These are phyloP conservation scores for Perizoma flavofasciatum DNA, from an alignment of 2,888 invertebrate species.

Conservation along the genomic window DNA sequence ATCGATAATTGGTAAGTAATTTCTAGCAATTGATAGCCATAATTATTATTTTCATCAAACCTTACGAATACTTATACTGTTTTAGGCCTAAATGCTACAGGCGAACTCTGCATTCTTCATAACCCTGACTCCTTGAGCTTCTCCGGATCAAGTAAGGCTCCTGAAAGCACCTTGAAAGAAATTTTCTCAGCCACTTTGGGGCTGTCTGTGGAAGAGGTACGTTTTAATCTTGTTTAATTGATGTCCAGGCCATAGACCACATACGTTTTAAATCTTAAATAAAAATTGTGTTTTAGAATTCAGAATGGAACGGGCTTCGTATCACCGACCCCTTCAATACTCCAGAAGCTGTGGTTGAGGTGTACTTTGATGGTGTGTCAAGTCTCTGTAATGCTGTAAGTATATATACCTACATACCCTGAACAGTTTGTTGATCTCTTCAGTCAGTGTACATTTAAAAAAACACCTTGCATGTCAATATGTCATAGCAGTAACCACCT, in stretches of 20 bases:
- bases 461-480: too few species aligned
- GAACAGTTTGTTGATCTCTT: too few species aligned
- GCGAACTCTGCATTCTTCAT: slow-evolving; percentile 88
- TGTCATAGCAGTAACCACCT: too few species aligned
- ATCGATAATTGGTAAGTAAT: slow-evolving; percentile 68
- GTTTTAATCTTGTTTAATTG: neutral
- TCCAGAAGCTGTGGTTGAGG: slow-evolving; percentile 88
- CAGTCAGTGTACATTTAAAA: too few species aligned
- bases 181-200: slow-evolving; percentile 89
- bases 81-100: slow-evolving; percentile 81
- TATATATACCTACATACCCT: slow-evolving; percentile 25
- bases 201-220: slow-evolving; percentile 88
- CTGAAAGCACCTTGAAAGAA: slow-evolving; percentile 87
- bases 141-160: slow-evolving; percentile 85
- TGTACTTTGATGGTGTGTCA: slow-evolving; percentile 88
- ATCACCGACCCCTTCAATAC: slow-evolving; percentile 88
- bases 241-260: too few species aligned
- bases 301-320: slow-evolving; percentile 87
- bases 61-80: slow-evolving; percentile 16
- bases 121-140: slow-evolving; percentile 88
- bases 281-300: slow-evolving; percentile 69
- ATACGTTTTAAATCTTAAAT: too few species aligned
- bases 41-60: neutral
- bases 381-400: slow-evolving; percentile 75
- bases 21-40: neutral